Conservation (phyloP, 2,797 vertebrate genomes). For the Atherinosoma microstoma region DNA sequence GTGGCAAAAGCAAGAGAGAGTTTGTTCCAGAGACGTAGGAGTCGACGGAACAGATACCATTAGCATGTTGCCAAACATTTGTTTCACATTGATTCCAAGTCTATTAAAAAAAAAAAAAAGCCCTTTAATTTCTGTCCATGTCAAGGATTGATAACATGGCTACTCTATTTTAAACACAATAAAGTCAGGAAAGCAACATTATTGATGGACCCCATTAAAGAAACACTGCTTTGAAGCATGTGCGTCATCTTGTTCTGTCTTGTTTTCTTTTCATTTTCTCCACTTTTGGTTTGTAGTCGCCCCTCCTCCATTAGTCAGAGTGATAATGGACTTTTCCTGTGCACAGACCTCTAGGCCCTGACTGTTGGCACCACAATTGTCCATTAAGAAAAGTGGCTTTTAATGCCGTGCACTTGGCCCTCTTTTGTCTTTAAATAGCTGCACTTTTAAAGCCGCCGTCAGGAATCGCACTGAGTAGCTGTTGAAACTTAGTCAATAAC, state of each 20-base stretch:
- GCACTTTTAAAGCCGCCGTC: slow-evolving; percentile 37
- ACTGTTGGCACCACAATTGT: slow-evolving; percentile 54
- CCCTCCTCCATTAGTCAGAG: slow-evolving; percentile 70
- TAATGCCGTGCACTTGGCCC: slow-evolving; percentile 57
- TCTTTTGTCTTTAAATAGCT: slow-evolving; percentile 54
- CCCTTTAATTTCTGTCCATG: slow-evolving; percentile 63
- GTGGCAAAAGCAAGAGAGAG: slow-evolving; percentile 52
- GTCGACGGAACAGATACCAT: slow-evolving; percentile 56
- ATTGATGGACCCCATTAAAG: slow-evolving; percentile 80
- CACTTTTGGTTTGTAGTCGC: slow-evolving; percentile 58
- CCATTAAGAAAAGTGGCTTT: slow-evolving; percentile 62
- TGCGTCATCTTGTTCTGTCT: slow-evolving; percentile 64
- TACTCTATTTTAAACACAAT: slow-evolving; percentile 70
- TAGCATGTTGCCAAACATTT: slow-evolving; percentile 79
- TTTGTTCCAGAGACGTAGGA: slow-evolving; percentile 63
- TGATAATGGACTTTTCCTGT: slow-evolving; percentile 80
- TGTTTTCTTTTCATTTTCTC: slow-evolving; percentile 69
- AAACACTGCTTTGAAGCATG: slow-evolving; percentile 64
- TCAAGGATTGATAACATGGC: slow-evolving; percentile 69
- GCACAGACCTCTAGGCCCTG: slow-evolving; percentile 47
- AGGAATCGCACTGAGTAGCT: slow-evolving; percentile 16
- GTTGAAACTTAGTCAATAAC: slow-evolving; percentile 19
- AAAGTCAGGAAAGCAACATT: slow-evolving; percentile 65
- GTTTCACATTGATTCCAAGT: slow-evolving; percentile 75
- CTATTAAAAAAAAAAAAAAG: slow-evolving; percentile 50